Conservation (phyloP, 2,113 vertebrate genomes). For the Chaetorhynchus papuensis region DNA sequence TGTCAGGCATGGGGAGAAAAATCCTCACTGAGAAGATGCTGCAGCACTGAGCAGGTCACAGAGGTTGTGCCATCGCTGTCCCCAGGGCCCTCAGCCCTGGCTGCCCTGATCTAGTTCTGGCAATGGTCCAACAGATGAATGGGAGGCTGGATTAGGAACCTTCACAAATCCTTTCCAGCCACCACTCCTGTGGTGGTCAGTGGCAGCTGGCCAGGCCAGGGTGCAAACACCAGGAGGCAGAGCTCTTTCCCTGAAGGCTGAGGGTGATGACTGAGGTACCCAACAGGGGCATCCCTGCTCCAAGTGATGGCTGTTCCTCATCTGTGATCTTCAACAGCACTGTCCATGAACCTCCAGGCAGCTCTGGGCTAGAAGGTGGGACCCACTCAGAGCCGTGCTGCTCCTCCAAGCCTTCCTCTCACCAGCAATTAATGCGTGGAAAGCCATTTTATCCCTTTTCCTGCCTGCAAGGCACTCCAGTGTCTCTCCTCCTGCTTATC, state of each 20-base stretch:
- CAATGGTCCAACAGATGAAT: not conserved
- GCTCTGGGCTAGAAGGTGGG: not conserved
- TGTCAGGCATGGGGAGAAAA: fast-evolving
- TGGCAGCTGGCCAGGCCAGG: not conserved
- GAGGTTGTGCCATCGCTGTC: not conserved
- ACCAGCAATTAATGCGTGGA: not conserved
- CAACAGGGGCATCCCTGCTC: not conserved
- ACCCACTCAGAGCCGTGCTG: not conserved
- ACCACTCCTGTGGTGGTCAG: not conserved
- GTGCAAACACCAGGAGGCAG: not conserved
- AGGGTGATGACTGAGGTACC: not conserved
- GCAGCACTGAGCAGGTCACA: not conserved
- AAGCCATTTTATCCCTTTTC: not conserved
- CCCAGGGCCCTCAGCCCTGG: not conserved
- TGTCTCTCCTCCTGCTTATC: not conserved
- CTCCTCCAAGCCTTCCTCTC: not conserved
- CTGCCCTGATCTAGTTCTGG: not conserved
- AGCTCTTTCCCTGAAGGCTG: not conserved
- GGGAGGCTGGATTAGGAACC: not conserved
- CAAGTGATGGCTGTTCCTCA: not conserved
- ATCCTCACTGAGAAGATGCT: not conserved
- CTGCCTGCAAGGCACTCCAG: not conserved
- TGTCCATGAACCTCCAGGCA: not conserved
- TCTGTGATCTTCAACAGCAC: not conserved
- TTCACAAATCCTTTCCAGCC: not conserved